Base-by-base conservation (phyloP, 2,113 vertebrate genomes). In the Vireo altiloquus region DNA sequence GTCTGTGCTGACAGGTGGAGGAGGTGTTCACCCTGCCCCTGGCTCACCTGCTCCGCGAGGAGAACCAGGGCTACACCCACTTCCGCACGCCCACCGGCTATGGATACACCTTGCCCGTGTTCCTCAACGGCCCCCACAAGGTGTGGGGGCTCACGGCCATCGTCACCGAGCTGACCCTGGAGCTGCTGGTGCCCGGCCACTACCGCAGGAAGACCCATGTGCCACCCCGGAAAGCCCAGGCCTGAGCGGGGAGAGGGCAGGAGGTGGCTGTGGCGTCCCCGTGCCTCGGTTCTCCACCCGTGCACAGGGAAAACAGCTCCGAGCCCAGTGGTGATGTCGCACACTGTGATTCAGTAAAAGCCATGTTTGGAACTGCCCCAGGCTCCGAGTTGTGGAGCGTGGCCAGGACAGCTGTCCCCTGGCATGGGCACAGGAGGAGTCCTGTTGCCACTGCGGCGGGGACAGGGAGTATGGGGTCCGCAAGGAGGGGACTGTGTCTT, bases 61-160 rank as follows among this genome's bases (percentile, higher is more conserved):
- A 97, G 79, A 99, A 99, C 95, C 97, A 98, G 23, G 98, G 98
- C 49, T 99, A 99, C 87, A 99, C 99, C 13, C 97, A 98, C 92
- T 99, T 99, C 94, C 98, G 99, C 75, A 86, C 70, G 0, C 96
- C 95, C 1, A 97, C 97, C 10, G 98, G 94, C 82, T 99, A 98
- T 2, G 31, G 96, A 31, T 98, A 98, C 97, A 99, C 99, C 3
- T 69, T 99, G 31, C 99, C 99, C 0, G 98, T 99, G 94, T 99
- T 99, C 96, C 97, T 98, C 20, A 98, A 98, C 0, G 97, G 98
- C 9, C 99, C 98, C 59, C 96, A 99, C 95, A 96, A 96, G 7
- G 97, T 99, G n/a, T 99, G 99, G 99, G 99, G 99, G 19, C 97
- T 99, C 52, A 99, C 99, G 0, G 99, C 99, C 4, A 12, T 98